Percentiles rank a stretch among this genome's conserved stretches.
Evolutionary conservation across 2,113 vertebrate species (phyloP).

Genomic region (Callipepla californica): DNA sequence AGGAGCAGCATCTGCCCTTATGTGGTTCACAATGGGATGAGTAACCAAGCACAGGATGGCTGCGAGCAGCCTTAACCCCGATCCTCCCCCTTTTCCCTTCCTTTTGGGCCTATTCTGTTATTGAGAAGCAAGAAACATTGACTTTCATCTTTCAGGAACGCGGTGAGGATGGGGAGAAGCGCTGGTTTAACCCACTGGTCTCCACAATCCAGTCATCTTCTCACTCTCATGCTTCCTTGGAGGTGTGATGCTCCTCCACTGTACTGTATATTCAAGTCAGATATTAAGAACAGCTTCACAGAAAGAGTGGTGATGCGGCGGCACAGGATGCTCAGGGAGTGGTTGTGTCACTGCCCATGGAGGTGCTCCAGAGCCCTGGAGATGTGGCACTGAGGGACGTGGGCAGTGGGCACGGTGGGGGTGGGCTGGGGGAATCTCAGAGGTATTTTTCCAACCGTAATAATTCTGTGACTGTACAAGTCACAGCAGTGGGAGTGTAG

Average conservation of each 20-base stretch:
- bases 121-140: background rate
- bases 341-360: too few species aligned
- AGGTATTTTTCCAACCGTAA: too few species aligned
- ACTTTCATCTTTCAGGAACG: background rate
- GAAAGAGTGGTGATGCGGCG: too few species aligned
- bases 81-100: background rate
- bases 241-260: rapidly evolving
- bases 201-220: background rate
- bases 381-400: too few species aligned
- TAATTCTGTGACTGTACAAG: too few species aligned
- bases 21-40: background rate
- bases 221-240: background rate
- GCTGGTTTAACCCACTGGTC: background rate
- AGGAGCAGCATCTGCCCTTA: background rate
- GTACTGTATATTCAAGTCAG: background rate
- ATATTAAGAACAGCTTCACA: too few species aligned
- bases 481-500: background rate
- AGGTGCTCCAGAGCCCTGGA: too few species aligned
- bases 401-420: too few species aligned
- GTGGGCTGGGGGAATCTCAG: too few species aligned
- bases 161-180: background rate
- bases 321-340: too few species aligned
- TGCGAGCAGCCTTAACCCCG: background rate
- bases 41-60: background rate
- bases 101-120: background rate